Conservation (phyloP, 1,140 invertebrate genomes). For the Drosophila quadrilineata region DNA sequence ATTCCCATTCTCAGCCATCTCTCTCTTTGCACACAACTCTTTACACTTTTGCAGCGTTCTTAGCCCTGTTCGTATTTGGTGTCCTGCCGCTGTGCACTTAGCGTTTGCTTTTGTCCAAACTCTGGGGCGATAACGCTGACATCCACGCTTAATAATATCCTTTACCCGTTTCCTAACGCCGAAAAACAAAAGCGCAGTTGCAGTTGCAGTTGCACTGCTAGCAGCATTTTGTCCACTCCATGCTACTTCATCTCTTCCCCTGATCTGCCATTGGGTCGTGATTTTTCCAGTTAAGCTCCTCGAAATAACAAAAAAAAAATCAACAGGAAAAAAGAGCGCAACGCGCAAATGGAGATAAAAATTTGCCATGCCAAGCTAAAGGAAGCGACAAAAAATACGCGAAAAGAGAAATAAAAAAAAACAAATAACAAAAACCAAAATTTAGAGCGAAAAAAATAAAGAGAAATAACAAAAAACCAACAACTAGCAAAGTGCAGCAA, state of each 20-base stretch:
- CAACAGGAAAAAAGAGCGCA: conserved; percentile 42
- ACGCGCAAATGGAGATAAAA: conserved; percentile 74
- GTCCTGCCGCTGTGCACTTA: conserved; percentile 44
- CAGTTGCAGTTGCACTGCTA: neutral
- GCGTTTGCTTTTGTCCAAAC: conserved; percentile 45
- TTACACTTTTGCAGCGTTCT: neutral
- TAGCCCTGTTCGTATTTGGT: conserved; percentile 38
- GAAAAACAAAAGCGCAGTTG: conserved; percentile 65
- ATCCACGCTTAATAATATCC: conserved; percentile 79
- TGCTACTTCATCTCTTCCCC: conserved; percentile 32
- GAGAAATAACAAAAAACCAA: conserved; percentile 39
- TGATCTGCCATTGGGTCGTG: too few species aligned
- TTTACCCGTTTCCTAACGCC: conserved; percentile 48
- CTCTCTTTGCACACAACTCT: neutral
- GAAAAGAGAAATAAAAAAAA: conserved; percentile 25
- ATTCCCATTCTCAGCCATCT: neutral
- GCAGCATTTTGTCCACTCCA: conserved; percentile 13
- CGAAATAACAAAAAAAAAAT: conserved; percentile 12
- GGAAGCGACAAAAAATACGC: conserved; percentile 68
- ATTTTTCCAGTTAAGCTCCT: conserved; percentile 45
- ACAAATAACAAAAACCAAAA: conserved; percentile 50
- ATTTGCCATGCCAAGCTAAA: conserved; percentile 72
- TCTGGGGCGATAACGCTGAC: conserved; percentile 66
- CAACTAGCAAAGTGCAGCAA: conserved; percentile 70
- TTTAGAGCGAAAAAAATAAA: conserved; percentile 47